Conservation (phyloP, 1,140 invertebrate species). For the Drosophila malerkotliana region DNA sequence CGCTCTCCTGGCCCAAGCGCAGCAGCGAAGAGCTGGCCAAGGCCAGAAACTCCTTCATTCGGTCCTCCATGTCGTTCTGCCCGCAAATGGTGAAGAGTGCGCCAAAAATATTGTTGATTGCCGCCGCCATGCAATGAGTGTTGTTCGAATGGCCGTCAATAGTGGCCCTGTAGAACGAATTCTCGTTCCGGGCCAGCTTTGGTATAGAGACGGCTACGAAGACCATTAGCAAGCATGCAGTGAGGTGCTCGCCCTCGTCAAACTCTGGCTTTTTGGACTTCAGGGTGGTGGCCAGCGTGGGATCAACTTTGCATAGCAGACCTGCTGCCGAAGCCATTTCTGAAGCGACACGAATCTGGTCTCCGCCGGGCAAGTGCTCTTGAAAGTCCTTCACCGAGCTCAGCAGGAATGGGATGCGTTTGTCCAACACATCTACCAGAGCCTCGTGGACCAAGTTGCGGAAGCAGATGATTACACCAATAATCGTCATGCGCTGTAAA, state of each 20-base stretch:
- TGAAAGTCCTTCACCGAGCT: slow-evolving; percentile 97
- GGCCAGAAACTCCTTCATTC: slow-evolving; percentile 99
- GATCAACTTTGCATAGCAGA: slow-evolving; percentile 96
- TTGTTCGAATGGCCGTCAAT: slow-evolving; percentile 98
- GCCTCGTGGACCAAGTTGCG: slow-evolving; percentile 96
- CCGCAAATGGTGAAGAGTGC: slow-evolving; percentile 98
- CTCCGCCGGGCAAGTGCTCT: slow-evolving; percentile 95
- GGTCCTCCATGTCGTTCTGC: slow-evolving; percentile 97
- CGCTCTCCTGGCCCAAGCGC: slow-evolving; percentile 96
- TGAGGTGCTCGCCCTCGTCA: slow-evolving; percentile 95
- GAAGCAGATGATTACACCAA: slow-evolving; percentile 98
- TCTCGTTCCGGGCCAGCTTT: slow-evolving; percentile 95
- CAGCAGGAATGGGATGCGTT: slow-evolving; percentile 97
- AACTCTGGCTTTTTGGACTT: slow-evolving; percentile 93
- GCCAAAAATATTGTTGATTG: slow-evolving; percentile 98
- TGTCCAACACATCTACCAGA: slow-evolving; percentile 96
- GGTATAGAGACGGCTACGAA: slow-evolving; percentile 99
- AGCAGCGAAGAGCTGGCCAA: slow-evolving; percentile 97
- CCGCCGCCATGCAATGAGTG: slow-evolving; percentile 98
- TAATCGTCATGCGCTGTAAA: slow-evolving; percentile 97
- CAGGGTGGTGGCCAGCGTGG: slow-evolving; percentile 94
- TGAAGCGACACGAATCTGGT: slow-evolving; percentile 95
- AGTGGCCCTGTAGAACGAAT: slow-evolving; percentile 94
- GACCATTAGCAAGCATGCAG: slow-evolving; percentile 98
- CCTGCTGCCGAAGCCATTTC: slow-evolving; percentile 99